Evolutionary conservation across 1,140 invertebrate genomes (phyloP).

Genomic region (Caerostris extrusa): DNA sequence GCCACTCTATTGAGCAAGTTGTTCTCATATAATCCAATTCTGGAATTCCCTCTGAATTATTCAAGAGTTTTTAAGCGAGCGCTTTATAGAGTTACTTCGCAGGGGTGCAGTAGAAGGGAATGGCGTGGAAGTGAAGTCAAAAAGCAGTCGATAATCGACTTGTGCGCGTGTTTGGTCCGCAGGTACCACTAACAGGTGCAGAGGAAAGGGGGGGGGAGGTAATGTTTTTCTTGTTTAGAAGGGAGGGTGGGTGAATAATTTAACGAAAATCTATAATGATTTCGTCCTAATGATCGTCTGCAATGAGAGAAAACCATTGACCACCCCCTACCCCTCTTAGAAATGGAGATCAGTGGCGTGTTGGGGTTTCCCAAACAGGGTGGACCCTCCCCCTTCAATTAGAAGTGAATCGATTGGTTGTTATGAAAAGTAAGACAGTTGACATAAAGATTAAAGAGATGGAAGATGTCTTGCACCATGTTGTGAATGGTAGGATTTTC

Average conservation of each 20-base stretch:
- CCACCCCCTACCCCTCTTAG: neutral
- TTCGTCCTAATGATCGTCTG: constrained; percentile 11
- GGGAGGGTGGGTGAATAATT: constrained; percentile 6
- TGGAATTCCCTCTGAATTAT: constrained; percentile 25
- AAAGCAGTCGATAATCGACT: constrained; percentile 31
- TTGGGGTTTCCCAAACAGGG: neutral
- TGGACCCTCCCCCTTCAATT: neutral
- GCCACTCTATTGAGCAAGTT: neutral
- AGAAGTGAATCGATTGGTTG: constrained; percentile 1
- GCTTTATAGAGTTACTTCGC: constrained; percentile 30
- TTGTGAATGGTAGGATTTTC: neutral
- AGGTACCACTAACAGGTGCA: constrained; percentile 13
- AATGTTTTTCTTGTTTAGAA: constrained; percentile 27
- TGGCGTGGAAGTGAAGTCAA: neutral
- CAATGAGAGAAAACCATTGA: neutral
- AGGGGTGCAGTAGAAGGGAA: neutral
- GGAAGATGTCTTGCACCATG: neutral
- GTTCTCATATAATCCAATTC: constrained; percentile 39
- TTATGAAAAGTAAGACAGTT: neutral
- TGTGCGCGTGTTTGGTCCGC: constrained; percentile 2
- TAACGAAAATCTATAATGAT: constrained; percentile 26
- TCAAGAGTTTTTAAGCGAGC: constrained; percentile 44
- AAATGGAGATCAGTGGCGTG: neutral
- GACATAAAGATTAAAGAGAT: neutral
- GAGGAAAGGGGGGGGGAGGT: neutral